A percentile compares a stretch with the other conserved stretches of the same genome.
Evolutionary conservation across 2,888 invertebrate species (phyloP).

Genomic region (Endotricha flammealis): DNA sequence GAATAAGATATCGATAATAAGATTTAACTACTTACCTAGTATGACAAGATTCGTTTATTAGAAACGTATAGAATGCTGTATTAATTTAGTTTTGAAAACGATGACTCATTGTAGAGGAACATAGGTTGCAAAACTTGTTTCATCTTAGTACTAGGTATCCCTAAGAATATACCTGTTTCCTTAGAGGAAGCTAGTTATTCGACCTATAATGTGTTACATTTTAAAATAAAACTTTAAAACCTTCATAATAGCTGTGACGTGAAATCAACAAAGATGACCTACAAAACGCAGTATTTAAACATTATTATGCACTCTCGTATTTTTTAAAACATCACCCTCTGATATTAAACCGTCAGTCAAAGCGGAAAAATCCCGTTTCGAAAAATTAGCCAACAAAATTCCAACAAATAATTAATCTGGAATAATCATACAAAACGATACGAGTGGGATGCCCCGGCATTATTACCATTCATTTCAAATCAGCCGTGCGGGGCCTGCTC

Average conservation of each 20-base stretch:
- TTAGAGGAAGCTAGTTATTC: too few relatives aligned
- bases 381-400: conserved; percentile 75
- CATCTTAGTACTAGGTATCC: too few relatives aligned
- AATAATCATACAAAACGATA: conserved; percentile 78
- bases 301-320: background rate
- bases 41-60: too few relatives aligned
- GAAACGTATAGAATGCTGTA: too few relatives aligned
- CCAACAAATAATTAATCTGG: conserved; percentile 78
- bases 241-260: too few relatives aligned
- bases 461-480: conserved; percentile 78
- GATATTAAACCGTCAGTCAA: conserved; percentile 73
- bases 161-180: too few relatives aligned
- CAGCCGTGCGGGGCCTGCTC: conserved; percentile 65
- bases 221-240: too few relatives aligned
- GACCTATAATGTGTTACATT: too few relatives aligned
- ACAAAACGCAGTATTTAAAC: background rate
- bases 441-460: conserved; percentile 71
- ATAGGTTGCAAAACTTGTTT: too few relatives aligned
- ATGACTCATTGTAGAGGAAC: too few relatives aligned
- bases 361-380: conserved; percentile 74
- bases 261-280: conserved; percentile 16
- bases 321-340: conserved; percentile 30
- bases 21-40: too few relatives aligned
- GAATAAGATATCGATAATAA: conserved; percentile 44
- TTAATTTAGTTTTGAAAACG: too few relatives aligned